Percentiles rank a stretch among this genome's conserved stretches.
phyloP scores from a whole-genome alignment of 2,797 vertebrate species.

The Picus viridis region DNA sequence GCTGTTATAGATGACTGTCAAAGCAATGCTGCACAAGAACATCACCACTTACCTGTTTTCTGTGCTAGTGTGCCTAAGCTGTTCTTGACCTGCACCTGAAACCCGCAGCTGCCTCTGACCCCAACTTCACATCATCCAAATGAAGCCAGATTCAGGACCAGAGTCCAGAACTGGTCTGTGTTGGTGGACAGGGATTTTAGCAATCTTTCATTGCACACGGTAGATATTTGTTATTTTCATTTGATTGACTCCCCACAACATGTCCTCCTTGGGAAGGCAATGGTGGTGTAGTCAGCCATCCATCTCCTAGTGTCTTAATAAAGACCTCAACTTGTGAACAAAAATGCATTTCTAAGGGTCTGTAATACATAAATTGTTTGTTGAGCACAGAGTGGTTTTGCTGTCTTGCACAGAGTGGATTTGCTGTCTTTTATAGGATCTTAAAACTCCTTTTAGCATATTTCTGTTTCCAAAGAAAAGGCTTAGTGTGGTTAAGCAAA shows the following conservation, averaged over 20 bases:
- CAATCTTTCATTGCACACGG: neutral
- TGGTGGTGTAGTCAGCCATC: neutral
- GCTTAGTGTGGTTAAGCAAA: constrained; percentile 40
- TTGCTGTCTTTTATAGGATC: neutral
- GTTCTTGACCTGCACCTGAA: neutral
- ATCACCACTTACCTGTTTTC: neutral
- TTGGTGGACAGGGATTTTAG: neutral
- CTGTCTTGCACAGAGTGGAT: neutral
- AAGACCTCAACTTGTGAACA: neutral
- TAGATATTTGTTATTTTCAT: neutral
- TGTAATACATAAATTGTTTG: neutral
- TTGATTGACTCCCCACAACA: neutral
- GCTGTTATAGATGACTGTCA: neutral
- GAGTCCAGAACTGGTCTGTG: neutral
- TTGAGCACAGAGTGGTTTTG: neutral
- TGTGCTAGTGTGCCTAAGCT: neutral
- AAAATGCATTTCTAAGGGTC: neutral
- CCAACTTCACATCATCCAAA: neutral
- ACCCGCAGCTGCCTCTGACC: neutral
- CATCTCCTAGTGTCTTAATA: neutral
- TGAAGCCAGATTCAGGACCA: neutral
- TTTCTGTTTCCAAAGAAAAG: constrained; percentile 46
- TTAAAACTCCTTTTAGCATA: neutral
- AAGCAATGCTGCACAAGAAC: neutral
- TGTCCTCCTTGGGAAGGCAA: neutral